Evolutionary conservation across 2,113 vertebrate species (phyloP), one percentile per base, ranked within the genome.

Genomic region (Daphoenositta chrysoptera): DNA sequence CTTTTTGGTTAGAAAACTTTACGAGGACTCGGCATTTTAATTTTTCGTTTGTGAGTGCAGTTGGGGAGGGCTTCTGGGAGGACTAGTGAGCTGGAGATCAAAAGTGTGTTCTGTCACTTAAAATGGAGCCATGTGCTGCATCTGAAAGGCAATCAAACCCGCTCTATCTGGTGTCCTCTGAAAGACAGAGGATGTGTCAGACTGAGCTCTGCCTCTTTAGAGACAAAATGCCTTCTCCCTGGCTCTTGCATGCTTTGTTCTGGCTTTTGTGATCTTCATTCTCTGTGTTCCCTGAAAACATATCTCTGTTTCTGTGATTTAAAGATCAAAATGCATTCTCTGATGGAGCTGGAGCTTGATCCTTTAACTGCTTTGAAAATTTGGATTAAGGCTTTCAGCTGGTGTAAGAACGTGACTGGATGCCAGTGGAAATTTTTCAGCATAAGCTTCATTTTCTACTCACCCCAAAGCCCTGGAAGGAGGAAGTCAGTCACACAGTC

Each of bases 261-360:
- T 89, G 86, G 63, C 60, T 95, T 97, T 94, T 96, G 94, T 96
- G 95, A 96, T 95, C 95, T 95, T 66, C 63, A 31, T 17, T 89
- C 70, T 73, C 60, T 86, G 80, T 95, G 88, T 76, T 95, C 71
- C 75, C 71, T 77, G 82, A 77, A 90, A 95, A 92, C n/a, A 77
- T 78, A 73, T 83, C 84, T 76, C 50, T 75, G 60, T 89, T 93
- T 90, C 94, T 95, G 84, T 96, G 91, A 91, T 95, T 96, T 91
- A 92, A 93, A 93, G 81, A 96, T 96, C 85, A 96, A 96, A 93
- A 96, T 88, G n/a, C 51, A 39, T 88, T 81, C 88, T 90, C 64
- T 95, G 71, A 83, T 91, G 64, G 78, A 75, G 72, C 66, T 90
- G 88, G 51, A 77, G 64, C 85, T 94, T 88, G 87, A 96, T 94